Conservation (phyloP, 2,797 vertebrate species). For the Phalanger gymnotis region DNA sequence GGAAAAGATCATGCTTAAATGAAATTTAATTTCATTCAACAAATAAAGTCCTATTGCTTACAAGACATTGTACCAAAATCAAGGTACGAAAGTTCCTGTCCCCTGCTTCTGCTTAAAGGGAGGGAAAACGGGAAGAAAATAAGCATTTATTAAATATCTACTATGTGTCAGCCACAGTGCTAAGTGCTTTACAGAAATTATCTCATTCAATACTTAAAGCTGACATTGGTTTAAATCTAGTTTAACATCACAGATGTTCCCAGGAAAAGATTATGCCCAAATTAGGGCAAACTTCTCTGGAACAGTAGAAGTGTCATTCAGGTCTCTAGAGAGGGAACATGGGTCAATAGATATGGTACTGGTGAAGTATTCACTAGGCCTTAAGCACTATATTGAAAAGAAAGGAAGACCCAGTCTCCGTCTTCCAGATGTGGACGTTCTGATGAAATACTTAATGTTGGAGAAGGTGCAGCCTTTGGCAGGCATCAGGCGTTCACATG, state of each 20-base stretch:
- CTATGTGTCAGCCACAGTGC: neutral
- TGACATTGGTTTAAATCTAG: neutral
- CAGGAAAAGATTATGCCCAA: neutral
- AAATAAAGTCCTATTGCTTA: neutral
- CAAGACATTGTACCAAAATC: neutral
- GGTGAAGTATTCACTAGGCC: neutral
- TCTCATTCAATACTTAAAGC: neutral
- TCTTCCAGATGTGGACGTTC: neutral
- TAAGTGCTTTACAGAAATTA: neutral
- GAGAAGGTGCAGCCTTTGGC: neutral
- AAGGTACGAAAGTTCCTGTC: neutral
- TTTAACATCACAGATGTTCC: neutral
- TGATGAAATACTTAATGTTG: neutral
- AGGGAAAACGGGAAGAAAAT: neutral
- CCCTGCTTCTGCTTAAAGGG: neutral
- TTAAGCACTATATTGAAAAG: neutral
- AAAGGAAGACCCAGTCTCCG: neutral
- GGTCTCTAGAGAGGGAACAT: neutral
- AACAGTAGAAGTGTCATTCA: neutral
- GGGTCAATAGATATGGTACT: neutral
- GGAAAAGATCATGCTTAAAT: neutral
- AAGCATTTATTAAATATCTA: neutral
- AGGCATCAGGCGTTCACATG: neutral
- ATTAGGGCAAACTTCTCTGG: neutral
- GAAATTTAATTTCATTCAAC: neutral